A percentile compares a stretch with the other conserved stretches of the same genome.
Evolutionary conservation across 92 coral and sea anemone species (phyloP).

Genomic region (Scolanthus callimorphus): DNA sequence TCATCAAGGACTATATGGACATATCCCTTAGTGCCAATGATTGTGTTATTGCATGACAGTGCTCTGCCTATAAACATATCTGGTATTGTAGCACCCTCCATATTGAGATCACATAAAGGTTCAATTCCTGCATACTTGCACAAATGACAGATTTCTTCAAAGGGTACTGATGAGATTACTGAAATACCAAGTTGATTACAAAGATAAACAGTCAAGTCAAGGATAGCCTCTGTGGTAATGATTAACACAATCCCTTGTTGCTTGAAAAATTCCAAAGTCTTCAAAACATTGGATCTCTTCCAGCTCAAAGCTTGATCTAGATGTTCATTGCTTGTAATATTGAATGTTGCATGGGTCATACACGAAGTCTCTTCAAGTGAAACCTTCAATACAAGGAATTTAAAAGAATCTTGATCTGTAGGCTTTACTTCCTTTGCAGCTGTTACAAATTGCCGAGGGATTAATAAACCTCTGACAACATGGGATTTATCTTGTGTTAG

Average conservation of each 20-base stretch:
- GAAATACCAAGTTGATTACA: slow-evolving; percentile 73
- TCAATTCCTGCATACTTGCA: slow-evolving; percentile 53
- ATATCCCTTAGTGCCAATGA: slow-evolving; percentile 47
- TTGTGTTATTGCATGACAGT: slow-evolving; percentile 37
- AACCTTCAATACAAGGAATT: slow-evolving; percentile 60
- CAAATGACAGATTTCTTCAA: slow-evolving; percentile 49
- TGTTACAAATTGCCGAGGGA: slow-evolving; percentile 80
- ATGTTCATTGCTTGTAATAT: slow-evolving; percentile 11
- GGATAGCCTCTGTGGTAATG: slow-evolving; percentile 57
- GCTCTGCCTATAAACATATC: slow-evolving; percentile 56
- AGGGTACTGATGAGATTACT: slow-evolving; percentile 79
- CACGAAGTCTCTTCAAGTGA: slow-evolving; percentile 40
- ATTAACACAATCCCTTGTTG: slow-evolving; percentile 53
- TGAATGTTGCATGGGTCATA: slow-evolving; percentile 26
- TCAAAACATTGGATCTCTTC: slow-evolving; percentile 31
- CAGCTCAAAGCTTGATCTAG: slow-evolving; percentile 38
- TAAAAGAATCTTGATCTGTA: slow-evolving; percentile 18
- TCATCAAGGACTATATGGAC: slow-evolving; percentile 30
- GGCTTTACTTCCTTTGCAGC: slow-evolving; percentile 21
- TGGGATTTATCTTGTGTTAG: slow-evolving; percentile 55
- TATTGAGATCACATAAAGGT: slow-evolving; percentile 31
- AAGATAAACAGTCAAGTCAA: slow-evolving; percentile 62
- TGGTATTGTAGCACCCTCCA: slow-evolving; percentile 20
- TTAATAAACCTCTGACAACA: slow-evolving; percentile 65
- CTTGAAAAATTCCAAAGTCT: slow-evolving; percentile 33